phyloP scores from a whole-genome alignment of 2,797 vertebrate genomes.

The Phalloptychus januarius region DNA sequence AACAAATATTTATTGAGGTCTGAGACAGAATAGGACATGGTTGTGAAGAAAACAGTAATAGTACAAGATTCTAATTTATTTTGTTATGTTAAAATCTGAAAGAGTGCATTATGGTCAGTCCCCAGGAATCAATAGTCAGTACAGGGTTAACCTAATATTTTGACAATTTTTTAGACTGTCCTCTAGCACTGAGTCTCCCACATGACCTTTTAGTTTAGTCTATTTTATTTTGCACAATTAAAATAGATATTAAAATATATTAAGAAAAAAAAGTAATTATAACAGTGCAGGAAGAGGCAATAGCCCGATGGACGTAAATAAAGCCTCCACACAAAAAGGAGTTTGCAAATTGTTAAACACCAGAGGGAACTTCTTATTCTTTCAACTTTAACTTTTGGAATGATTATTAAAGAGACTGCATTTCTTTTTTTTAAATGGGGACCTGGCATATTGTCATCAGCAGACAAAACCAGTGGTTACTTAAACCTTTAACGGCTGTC shows the following conservation, averaged over 20 bases:
- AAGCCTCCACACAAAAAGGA: no score
- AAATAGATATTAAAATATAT: no score
- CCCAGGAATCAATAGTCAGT: background rate
- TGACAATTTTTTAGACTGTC: no score
- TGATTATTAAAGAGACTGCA: background rate
- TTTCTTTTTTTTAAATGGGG: background rate
- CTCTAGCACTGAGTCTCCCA: no score
- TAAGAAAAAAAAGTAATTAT: no score
- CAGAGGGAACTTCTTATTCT: background rate
- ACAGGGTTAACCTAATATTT: no score
- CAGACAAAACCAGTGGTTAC: background rate
- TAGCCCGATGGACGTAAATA: no score
- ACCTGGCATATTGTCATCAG: no score
- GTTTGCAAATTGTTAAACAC: background rate
- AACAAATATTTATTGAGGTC: background rate
- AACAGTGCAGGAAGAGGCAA: no score
- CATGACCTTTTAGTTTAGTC: no score
- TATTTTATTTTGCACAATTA: no score
- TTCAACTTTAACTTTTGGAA: background rate
- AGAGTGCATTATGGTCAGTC: background rate
- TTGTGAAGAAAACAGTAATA: background rate
- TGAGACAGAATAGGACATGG: background rate
- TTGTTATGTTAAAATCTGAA: background rate
- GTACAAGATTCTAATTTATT: background rate
- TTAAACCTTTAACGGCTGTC: background rate